phyloP scores from a whole-genome alignment of 2,113 vertebrate species.

The Regulus satrapa region DNA sequence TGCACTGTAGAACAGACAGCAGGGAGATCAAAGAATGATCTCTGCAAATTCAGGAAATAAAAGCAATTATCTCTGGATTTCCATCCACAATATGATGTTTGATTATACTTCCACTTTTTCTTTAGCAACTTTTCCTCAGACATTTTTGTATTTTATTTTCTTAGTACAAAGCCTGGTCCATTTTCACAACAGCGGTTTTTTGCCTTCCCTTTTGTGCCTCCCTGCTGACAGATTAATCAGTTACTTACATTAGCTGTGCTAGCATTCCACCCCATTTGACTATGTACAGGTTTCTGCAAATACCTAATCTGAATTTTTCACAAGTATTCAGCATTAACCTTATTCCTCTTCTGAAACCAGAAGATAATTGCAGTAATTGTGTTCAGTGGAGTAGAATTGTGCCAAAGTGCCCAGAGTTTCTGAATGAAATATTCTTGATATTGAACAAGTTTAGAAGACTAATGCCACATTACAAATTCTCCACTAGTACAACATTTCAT shows the following conservation, averaged over 20 bases:
- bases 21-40: not conserved
- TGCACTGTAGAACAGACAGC: not conserved
- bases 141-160: not conserved
- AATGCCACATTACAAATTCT: not conserved
- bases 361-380: not conserved
- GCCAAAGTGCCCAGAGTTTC: not conserved
- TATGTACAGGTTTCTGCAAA: not conserved
- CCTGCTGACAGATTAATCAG: not conserved
- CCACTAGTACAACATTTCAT: not conserved
- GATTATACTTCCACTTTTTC: not conserved
- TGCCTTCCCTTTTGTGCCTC: not conserved
- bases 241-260: not conserved
- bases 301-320: not conserved
- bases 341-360: not conserved
- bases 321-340: not conserved
- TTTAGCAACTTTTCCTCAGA: not conserved
- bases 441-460: not conserved
- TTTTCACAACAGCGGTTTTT: not conserved
- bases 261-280: not conserved
- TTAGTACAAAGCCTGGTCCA: not conserved
- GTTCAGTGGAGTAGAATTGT: not conserved
- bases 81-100: not conserved
- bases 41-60: not conserved
- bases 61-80: not conserved
- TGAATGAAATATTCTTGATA: not conserved